Evolutionary conservation across 1,140 invertebrate genomes (phyloP).

Genomic region (Mizuhopecten yessoensis): DNA sequence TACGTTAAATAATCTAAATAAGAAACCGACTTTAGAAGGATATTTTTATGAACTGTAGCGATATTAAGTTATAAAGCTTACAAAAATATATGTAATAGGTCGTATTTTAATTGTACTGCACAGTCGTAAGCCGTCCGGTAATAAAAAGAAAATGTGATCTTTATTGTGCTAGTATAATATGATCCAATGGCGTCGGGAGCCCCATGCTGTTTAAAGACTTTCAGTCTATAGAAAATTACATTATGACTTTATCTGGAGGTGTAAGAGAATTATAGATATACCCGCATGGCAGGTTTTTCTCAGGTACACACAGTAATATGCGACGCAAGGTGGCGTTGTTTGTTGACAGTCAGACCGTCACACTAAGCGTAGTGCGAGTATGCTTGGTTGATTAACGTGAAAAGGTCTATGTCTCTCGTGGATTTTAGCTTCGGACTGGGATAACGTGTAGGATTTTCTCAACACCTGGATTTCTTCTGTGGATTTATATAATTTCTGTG

Average conservation of each 20-base stretch:
- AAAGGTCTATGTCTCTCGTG: neutral
- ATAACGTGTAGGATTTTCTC: neutral
- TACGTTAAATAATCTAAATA: no score
- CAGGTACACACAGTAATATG: neutral
- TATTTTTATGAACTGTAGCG: no score
- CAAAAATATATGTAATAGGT: no score
- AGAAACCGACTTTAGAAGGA: no score
- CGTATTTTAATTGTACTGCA: no score
- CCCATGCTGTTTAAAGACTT: neutral
- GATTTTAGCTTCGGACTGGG: slow-evolving; percentile 31
- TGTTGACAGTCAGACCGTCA: slow-evolving; percentile 1
- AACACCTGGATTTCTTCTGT: neutral
- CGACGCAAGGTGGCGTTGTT: slow-evolving; percentile 36
- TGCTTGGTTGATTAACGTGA: slow-evolving; percentile 8
- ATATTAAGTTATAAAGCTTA: no score
- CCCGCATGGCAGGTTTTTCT: slow-evolving; percentile 23
- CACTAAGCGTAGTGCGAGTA: neutral
- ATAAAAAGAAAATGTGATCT: no score
- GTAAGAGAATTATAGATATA: neutral
- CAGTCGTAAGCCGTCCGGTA: no score
- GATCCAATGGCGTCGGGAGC: neutral
- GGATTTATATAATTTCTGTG: slow-evolving; percentile 26
- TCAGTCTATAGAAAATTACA: neutral
- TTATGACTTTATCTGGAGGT: neutral
- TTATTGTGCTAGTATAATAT: no score